Base-by-base conservation (phyloP, 2,888 invertebrate species). In the Nudaria mundana region DNA sequence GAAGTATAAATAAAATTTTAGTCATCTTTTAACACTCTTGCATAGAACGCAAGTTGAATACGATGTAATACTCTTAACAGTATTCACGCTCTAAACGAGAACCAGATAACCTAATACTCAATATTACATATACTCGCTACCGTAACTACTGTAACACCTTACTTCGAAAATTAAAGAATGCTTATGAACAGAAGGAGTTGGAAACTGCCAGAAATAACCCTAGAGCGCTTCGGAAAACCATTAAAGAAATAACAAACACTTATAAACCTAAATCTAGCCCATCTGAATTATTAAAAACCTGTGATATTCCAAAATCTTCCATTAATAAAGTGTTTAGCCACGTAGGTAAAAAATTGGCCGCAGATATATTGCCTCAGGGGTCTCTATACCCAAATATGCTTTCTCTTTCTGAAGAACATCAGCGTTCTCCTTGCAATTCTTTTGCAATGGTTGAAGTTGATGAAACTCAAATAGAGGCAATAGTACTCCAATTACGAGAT, bases 121-220 rank as follows among this genome's bases (percentile, higher is more conserved):
- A 5, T 6, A 14, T 15, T 12, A 15, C 47, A 0, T 63, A 53
- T 14, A 47, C 14, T 5, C 24, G 57, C 8, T 63, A 63, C 18
- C 45, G 54, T 15, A 58, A 49, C 14, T 60, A 48, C 14, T 50
- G 51, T n/a, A 59, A 48, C 13, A 40, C 37, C 2, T 13, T 58
- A 0, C 25, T 62, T 3, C 57, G 56, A 30, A 50, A 40, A 32
- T 11, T 49, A 0, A 59, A 59, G 41, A 16, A 15, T 5, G 28
- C 38, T 2, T 47, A 44, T 12, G 56, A 59, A 37, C 15, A 35
- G 10, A 14, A 14, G 8, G 30, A 48, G 20, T 28, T 53, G 6
- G 12, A 15, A 1, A 44, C 36, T 11, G 40, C 43, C 3, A 23
- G 29, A 16, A 28, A 38, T 3, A 47, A 44, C 12, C 10, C 44